Percentiles rank a stretch among this genome's conserved stretches.
Evolutionary conservation across 92 coral and sea anemone genomes (phyloP).

Genomic region (Phenganax subtilis): DNA sequence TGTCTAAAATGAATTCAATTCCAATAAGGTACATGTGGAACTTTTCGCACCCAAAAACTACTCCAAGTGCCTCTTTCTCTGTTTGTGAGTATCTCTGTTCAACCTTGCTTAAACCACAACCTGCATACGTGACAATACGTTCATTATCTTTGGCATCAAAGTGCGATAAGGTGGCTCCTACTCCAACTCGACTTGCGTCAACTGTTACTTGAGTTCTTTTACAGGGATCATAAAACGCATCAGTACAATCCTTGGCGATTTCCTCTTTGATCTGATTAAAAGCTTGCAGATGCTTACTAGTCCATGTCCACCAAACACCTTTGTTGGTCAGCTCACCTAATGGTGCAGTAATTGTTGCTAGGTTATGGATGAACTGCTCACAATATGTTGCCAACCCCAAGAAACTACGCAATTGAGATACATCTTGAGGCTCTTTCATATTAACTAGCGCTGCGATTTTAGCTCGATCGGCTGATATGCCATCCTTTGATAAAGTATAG

Average conservation of each 20-base stretch:
- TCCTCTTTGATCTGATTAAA: neutral
- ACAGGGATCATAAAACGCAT: constrained; percentile 30
- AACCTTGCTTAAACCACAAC: neutral
- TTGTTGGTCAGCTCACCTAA: constrained; percentile 15
- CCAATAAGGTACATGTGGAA: constrained; percentile 2
- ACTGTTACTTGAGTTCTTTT: neutral
- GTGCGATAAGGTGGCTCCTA: constrained; percentile 12
- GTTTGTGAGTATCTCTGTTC: neutral
- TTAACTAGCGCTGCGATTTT: constrained; percentile 26
- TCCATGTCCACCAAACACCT: neutral
- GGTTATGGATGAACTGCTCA: constrained; percentile 6
- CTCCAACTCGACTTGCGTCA: neutral
- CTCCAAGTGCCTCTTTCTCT: neutral
- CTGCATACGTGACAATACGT: neutral
- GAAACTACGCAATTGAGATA: constrained; percentile 26
- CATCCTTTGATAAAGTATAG: constrained; percentile 21
- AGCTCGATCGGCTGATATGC: constrained; percentile 18
- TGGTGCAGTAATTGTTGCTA: constrained; percentile 22
- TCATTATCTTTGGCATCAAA: neutral
- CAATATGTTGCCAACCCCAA: constrained; percentile 25
- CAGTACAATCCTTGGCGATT: neutral
- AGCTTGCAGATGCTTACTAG: neutral
- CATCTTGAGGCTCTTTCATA: neutral
- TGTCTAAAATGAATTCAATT: neutral
- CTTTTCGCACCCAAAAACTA: neutral